Evolutionary conservation across 53 echinoderm and acorn worm genomes (phyloP).

Genomic region (Holothuria leucospilota): DNA sequence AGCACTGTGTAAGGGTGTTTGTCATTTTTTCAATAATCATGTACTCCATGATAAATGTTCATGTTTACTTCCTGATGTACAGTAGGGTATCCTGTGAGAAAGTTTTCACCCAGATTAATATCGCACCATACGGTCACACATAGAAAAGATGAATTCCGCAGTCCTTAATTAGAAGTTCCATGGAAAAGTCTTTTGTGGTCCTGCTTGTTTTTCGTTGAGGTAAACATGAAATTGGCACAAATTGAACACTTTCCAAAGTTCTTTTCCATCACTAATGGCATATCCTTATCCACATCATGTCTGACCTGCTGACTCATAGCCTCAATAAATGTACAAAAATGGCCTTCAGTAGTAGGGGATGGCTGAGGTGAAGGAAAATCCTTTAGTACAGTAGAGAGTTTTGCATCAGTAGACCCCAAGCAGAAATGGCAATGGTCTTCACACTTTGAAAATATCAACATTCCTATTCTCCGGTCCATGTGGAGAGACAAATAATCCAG

Average conservation of each 20-base stretch:
- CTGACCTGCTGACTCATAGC: not conserved
- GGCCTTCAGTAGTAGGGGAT: slow-evolving; percentile 35
- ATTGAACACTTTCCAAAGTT: not conserved
- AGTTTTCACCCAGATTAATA: too few relatives aligned
- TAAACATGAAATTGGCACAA: slow-evolving; percentile 30
- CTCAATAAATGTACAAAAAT: slow-evolving; percentile 58
- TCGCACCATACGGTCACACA: too few relatives aligned
- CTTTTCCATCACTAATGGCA: not conserved
- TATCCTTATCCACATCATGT: not conserved
- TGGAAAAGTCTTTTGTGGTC: slow-evolving; percentile 12
- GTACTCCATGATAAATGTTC: too few relatives aligned
- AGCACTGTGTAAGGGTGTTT: too few relatives aligned
- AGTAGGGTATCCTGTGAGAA: too few relatives aligned
- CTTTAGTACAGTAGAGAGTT: slow-evolving; percentile 6
- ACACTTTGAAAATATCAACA: slow-evolving; percentile 54
- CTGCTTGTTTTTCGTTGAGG: slow-evolving; percentile 24
- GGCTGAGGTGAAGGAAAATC: slow-evolving; percentile 62
- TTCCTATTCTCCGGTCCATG: slow-evolving; percentile 52
- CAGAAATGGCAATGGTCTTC: not conserved
- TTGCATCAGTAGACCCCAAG: not conserved
- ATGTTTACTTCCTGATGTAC: too few relatives aligned
- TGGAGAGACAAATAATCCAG: slow-evolving; percentile 24
- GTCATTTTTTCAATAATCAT: too few relatives aligned
- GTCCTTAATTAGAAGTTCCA: too few relatives aligned
- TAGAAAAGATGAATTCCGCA: too few relatives aligned